These are phyloP conservation scores for Alouatta palliata DNA, from an alignment of 2,113 vertebrate species.

Conservation along the genomic window DNA sequence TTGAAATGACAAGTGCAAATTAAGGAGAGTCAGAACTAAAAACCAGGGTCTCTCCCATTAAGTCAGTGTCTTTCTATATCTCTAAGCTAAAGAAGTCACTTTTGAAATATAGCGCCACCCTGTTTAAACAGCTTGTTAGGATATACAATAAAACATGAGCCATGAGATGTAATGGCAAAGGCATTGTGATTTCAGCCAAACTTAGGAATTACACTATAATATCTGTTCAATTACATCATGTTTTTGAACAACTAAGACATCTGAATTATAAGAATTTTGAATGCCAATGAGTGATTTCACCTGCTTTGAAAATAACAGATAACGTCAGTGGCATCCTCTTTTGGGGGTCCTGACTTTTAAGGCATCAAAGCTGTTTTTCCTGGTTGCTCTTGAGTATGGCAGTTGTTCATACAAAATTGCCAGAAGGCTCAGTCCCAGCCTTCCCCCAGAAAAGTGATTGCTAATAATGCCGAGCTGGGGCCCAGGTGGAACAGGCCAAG, in stretches of 20 bases:
- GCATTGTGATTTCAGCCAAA: background rate
- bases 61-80: background rate
- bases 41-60: background rate
- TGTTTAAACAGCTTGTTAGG: background rate
- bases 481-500: background rate
- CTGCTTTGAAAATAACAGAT: conserved; percentile 20
- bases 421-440: background rate
- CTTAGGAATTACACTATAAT: conserved; percentile 16
- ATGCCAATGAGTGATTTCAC: background rate
- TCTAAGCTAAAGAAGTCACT: conserved; percentile 32
- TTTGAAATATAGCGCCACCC: conserved; percentile 35
- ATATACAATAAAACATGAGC: background rate
- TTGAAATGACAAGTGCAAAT: conserved; percentile 11
- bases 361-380: background rate
- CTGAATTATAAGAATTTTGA: background rate
- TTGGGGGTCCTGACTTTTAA: background rate
- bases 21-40: conserved; percentile 21
- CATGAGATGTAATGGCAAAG: conserved; percentile 22
- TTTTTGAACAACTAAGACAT: background rate
- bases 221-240: background rate
- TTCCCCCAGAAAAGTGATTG: background rate
- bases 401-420: background rate
- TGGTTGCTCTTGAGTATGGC: background rate
- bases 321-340: background rate
- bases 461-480: background rate